Evolutionary conservation across 2,888 invertebrate species (phyloP), one percentile per base, ranked within the genome.

Genomic region (Cheilosia grossa): DNA sequence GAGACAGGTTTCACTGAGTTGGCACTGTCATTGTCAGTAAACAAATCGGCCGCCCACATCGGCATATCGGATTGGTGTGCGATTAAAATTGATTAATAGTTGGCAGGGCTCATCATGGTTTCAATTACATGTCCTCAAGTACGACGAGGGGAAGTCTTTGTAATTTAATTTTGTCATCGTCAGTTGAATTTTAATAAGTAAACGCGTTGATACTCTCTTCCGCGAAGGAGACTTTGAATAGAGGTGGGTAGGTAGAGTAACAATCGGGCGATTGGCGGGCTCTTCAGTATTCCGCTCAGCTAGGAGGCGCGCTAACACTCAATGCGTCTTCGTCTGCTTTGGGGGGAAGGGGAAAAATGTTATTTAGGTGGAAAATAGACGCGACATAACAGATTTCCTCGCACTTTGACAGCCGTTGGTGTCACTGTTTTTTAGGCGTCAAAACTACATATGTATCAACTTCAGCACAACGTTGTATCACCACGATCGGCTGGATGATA

Each of bases 31-130:
- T 58, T 81, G 69, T 69, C 63, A 61, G 44, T 2, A 58, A 56
- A 59, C 33, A 44, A 77, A 72, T 61, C 47, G 54, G 17, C 83
- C 83, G 79, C 83, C 82, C 82, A 82, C 79, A 78, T 17, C 56
- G 77, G 51, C 24, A 15, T 51, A n/a, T 63, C n/a, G 51, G 15
- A 15, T 42, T 21, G 42, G 42, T 49, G 64, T 30, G 42, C 49
- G 49, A 70, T 70, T 82, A 44, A 58, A 72, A 56, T 63, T 80
- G 79, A 83, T 83, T 74, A 73, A 83, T 80, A 44, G 79, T 80
- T 83, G 83, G 83, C 83, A 83, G 54, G 37, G 27, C 33, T 66
- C 37, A 47, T 74, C 58, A 27, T 61, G 80, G 64, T 80, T 74
- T 80, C 74, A 80, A 80, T 83, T 80, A 70, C 74, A 75, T 70